Evolutionary conservation across 2,113 vertebrate species (phyloP).

Genomic region (Natator depressus): DNA sequence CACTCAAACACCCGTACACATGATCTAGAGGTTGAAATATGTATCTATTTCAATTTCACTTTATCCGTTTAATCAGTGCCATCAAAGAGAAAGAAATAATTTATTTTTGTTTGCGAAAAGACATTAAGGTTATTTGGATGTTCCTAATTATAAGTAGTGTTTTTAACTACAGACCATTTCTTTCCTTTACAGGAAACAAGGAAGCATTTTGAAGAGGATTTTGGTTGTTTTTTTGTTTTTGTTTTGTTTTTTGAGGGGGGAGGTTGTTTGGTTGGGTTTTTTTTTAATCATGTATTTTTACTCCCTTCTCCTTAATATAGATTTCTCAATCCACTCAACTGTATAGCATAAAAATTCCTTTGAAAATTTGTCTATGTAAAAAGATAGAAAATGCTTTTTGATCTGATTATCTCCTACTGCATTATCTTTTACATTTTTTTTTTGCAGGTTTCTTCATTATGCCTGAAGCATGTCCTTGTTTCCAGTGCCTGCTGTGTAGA

Average conservation of each 20-base stretch:
- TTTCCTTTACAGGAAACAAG: background rate
- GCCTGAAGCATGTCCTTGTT: conserved; percentile 46
- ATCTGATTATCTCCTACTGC: background rate
- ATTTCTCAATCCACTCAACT: background rate
- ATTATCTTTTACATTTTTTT: background rate
- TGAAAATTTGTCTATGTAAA: background rate
- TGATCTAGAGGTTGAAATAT: background rate
- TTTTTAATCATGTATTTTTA: background rate
- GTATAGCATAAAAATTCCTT: background rate
- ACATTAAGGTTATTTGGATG: background rate
- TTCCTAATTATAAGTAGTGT: background rate
- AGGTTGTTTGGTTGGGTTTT: background rate
- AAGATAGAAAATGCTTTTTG: conserved; percentile 30
- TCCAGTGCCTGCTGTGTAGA: conserved; percentile 42
- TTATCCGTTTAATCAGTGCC: background rate
- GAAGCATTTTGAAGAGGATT: background rate
- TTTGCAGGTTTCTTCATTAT: background rate
- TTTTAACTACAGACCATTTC: background rate
- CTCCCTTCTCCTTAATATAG: background rate
- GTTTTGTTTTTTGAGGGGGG: background rate
- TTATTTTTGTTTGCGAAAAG: background rate
- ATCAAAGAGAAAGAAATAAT: background rate
- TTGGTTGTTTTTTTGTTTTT: background rate
- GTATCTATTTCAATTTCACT: background rate
- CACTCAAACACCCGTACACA: background rate